Evolutionary conservation across 2,797 vertebrate species (phyloP).

Genomic region (Sebastes dallii): DNA sequence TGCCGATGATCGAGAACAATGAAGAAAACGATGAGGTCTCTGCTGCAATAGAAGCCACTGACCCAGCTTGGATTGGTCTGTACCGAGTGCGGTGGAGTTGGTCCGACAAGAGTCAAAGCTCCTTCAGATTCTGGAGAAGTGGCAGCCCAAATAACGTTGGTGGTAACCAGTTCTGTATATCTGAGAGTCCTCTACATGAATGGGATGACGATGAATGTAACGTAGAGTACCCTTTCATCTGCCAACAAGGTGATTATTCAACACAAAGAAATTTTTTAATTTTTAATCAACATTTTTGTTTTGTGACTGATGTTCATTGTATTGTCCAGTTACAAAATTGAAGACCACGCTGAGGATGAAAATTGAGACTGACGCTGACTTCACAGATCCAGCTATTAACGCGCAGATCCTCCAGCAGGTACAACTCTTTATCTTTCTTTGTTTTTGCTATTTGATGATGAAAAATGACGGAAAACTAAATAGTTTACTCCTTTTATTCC

Average conservation of each 20-base stretch:
- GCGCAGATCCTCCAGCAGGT: conserved; percentile 24
- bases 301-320: neutral
- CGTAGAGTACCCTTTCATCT: accelerated
- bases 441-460: neutral
- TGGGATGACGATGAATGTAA: accelerated
- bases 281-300: neutral
- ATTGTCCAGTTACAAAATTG: neutral
- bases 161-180: accelerated
- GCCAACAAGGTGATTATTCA: conserved; percentile 18
- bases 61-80: neutral
- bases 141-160: accelerated
- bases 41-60: accelerated
- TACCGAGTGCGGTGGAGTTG: conserved; percentile 20
- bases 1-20: neutral
- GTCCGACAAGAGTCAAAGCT: conserved; percentile 14
- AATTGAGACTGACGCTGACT: neutral
- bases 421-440: neutral
- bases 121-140: neutral
- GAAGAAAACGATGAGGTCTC: neutral
- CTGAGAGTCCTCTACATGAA: accelerated
- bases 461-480: neutral
- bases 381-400: neutral
- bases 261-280: no score
- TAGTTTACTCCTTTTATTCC: neutral
- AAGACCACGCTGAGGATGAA: neutral